These are phyloP conservation scores for Rhorus exstirpatorius DNA, from an alignment of 2,888 invertebrate species.

Conservation along the genomic window DNA sequence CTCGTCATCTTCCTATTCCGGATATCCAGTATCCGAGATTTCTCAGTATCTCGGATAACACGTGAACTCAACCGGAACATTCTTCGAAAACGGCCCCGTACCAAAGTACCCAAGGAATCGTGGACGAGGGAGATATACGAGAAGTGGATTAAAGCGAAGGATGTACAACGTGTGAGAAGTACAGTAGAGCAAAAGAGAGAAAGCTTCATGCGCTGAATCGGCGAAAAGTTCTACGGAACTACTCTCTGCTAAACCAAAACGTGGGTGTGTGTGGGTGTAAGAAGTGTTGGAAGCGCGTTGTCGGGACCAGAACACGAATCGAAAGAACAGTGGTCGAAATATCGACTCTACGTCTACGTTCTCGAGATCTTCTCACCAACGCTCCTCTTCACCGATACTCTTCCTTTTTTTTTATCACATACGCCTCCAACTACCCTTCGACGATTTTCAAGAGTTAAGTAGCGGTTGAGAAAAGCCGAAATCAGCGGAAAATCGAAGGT, in stretches of 20 bases:
- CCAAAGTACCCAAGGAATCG: background rate
- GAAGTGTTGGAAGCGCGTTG: conserved; percentile 16
- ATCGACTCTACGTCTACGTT: conserved; percentile 33
- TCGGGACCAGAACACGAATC: conserved; percentile 2
- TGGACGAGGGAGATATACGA: background rate
- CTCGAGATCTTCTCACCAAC: conserved; percentile 17
- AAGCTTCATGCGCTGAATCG: conserved; percentile 50
- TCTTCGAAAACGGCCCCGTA: background rate
- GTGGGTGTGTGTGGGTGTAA: conserved; percentile 22
- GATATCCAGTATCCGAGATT: too few species aligned
- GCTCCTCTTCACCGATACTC: conserved; percentile 11
- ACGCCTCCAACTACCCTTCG: conserved; percentile 8
- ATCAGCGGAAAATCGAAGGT: conserved; percentile 46
- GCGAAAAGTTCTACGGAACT: conserved; percentile 49
- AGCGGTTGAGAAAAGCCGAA: conserved; percentile 33
- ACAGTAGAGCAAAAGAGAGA: conserved; percentile 18
- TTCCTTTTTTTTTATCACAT: conserved; percentile 19
- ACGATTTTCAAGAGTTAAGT: conserved; percentile 53
- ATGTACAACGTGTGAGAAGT: conserved; percentile 29
- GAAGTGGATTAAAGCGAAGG: conserved; percentile 33
- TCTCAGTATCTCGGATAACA: too few species aligned
- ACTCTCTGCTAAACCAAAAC: background rate
- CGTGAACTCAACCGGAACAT: too few species aligned
- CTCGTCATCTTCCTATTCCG: too few species aligned
- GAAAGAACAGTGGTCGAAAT: conserved; percentile 28